Conservation (phyloP, 2,888 invertebrate genomes). For the Polydrusus cervinus region DNA sequence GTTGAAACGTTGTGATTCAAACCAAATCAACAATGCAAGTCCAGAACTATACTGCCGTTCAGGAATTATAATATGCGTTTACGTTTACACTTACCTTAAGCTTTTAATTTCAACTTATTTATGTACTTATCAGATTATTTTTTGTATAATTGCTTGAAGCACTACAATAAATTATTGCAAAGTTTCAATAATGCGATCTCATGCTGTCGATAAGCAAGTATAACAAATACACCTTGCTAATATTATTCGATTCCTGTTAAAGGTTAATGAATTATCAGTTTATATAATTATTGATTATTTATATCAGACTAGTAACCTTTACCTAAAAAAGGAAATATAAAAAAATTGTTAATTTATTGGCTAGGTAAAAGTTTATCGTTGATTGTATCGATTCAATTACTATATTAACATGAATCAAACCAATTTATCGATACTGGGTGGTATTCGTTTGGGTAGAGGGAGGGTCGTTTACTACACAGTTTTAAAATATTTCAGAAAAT, state of each 20-base stretch:
- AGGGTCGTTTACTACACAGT: too few species aligned
- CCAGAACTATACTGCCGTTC: too few species aligned
- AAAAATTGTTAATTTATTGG: slow-evolving; percentile 34
- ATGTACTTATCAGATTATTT: neutral
- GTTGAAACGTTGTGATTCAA: too few species aligned
- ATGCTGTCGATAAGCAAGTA: slow-evolving; percentile 20
- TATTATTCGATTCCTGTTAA: slow-evolving; percentile 17
- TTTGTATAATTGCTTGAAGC: neutral
- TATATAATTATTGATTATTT: slow-evolving; percentile 20
- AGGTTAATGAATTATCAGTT: slow-evolving; percentile 24
- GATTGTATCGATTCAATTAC: slow-evolving; percentile 16
- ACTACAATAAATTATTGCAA: slow-evolving; percentile 3
- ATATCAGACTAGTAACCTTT: slow-evolving; percentile 25
- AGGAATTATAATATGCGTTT: too few species aligned
- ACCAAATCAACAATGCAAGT: too few species aligned
- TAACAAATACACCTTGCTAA: slow-evolving; percentile 30
- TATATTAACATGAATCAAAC: neutral
- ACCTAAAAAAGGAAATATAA: neutral
- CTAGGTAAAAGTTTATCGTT: slow-evolving; percentile 33
- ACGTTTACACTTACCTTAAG: too few species aligned
- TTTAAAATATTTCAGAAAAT: too few species aligned
- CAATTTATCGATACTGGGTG: too few species aligned
- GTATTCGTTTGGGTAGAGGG: too few species aligned
- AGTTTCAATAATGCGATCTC: slow-evolving; percentile 29
- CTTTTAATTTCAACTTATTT: too few species aligned